Base-by-base conservation (phyloP, 2,113 vertebrate species). In the Barbus barbus region DNA sequence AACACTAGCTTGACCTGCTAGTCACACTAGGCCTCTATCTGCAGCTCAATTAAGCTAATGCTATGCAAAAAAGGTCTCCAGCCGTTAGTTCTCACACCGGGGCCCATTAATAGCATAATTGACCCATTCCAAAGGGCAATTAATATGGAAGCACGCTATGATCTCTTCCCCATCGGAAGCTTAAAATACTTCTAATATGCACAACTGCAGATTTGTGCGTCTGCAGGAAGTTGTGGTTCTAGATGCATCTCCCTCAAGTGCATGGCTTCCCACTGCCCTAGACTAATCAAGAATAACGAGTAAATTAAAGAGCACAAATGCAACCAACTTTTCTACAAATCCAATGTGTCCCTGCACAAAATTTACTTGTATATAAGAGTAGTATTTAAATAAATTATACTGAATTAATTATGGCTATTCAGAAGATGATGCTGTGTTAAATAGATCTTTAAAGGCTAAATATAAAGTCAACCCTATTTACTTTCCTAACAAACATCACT, bases 1-100 rank as follows among this genome's bases (percentile, higher is more conserved):
- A 98, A 97, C 93, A 94, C 94, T 92, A 96, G 95, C 96, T 93
- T 87, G 73, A 92, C 91, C 89, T 93, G 93, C 90, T 92, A 85
- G 93, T 91, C 87, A 89, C 90, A 91, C 94, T 91, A 91, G 89
- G 91, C 91, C 89, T 86, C 94, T 84, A 90, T 92, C 91, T 90
- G 93, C 91, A 87, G 93, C 92, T 96, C 96, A 97, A 98, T 99
- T 98, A 98, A 95, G 95, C 94, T 97, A 98, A 98, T 98, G 96
- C 95, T 95, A 98, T 98, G 97, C 96, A 97, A 97, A 99, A 94
- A 97, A 78, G 94, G 94, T 94, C 95, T 95, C 94, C 92, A 93
- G 85, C 95, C 94, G 95, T 97, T 97, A 97, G 95, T 94, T 90
- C 93, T 94, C 91, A 92, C 91, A 92, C 90, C 74, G 85, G 91